Percentiles rank a stretch among this genome's conserved stretches.
These are phyloP conservation scores for Cathartes aura DNA, from an alignment of 2,113 vertebrate genomes.

Conservation along the genomic window DNA sequence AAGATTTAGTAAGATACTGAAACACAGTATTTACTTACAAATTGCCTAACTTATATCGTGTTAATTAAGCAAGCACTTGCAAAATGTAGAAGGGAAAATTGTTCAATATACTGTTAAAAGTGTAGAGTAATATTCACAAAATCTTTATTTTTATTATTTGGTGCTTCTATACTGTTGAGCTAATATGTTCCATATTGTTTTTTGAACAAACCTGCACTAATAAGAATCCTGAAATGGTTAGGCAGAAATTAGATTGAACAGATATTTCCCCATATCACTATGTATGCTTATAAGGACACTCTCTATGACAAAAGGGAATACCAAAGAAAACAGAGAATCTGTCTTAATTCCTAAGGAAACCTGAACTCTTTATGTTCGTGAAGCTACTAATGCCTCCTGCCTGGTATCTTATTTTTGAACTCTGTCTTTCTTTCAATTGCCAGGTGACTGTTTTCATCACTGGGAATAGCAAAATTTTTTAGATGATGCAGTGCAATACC, in stretches of 20 bases:
- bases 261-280: background rate
- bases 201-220: background rate
- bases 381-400: background rate
- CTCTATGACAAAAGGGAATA: background rate
- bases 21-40: background rate
- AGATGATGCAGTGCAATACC: background rate
- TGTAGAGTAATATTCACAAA: background rate
- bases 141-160: background rate
- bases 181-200: background rate
- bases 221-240: background rate
- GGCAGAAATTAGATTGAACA: background rate
- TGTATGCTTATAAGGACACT: background rate
- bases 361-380: background rate
- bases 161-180: background rate
- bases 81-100: background rate
- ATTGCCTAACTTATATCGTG: background rate
- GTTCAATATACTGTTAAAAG: background rate
- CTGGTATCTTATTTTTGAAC: background rate
- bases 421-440: background rate
- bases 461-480: background rate
- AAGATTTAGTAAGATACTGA: background rate
- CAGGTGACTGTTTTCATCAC: background rate
- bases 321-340: background rate
- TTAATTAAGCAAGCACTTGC: background rate
- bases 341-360: background rate